A percentile compares a stretch with the other conserved stretches of the same genome.
Conservation (phyloP, 2,888 invertebrate genomes). For the Parascotia fuliginaria region DNA sequence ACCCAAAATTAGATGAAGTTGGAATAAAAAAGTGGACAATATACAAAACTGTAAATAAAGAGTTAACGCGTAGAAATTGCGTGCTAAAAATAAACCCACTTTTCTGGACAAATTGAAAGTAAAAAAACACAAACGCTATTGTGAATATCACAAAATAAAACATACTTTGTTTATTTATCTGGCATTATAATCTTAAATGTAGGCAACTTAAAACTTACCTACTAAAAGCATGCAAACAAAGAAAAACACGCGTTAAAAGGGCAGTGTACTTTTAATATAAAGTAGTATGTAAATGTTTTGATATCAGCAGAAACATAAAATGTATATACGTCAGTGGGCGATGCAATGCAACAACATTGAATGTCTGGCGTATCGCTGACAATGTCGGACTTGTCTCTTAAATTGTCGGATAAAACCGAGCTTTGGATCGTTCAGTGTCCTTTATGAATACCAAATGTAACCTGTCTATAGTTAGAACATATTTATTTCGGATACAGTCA, state of each 20-base stretch:
- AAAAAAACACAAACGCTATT: not conserved
- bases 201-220: slow-evolving; percentile 3
- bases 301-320: slow-evolving; percentile 59
- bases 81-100: no score
- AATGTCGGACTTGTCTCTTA: slow-evolving; percentile 65
- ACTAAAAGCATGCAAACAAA: slow-evolving; percentile 14
- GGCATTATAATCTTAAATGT: slow-evolving; percentile 7
- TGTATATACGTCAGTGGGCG: slow-evolving; percentile 40
- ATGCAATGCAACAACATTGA: slow-evolving; percentile 28
- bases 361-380: slow-evolving; percentile 49
- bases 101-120: no score
- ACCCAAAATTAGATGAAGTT: no score
- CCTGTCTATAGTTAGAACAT: slow-evolving; percentile 33
- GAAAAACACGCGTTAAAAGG: slow-evolving; percentile 28
- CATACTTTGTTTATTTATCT: not conserved
- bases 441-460: slow-evolving; percentile 45
- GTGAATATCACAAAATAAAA: not conserved
- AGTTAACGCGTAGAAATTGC: no score
- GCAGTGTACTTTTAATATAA: slow-evolving; percentile 38
- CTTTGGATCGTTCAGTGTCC: slow-evolving; percentile 39
- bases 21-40: no score
- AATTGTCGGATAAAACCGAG: slow-evolving; percentile 63
- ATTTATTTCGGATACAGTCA: slow-evolving; percentile 29
- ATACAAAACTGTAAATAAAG: no score
- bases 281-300: slow-evolving; percentile 51